These are phyloP conservation scores for Ormyrus labotus DNA, from an alignment of 2,888 invertebrate genomes.

Conservation along the genomic window DNA sequence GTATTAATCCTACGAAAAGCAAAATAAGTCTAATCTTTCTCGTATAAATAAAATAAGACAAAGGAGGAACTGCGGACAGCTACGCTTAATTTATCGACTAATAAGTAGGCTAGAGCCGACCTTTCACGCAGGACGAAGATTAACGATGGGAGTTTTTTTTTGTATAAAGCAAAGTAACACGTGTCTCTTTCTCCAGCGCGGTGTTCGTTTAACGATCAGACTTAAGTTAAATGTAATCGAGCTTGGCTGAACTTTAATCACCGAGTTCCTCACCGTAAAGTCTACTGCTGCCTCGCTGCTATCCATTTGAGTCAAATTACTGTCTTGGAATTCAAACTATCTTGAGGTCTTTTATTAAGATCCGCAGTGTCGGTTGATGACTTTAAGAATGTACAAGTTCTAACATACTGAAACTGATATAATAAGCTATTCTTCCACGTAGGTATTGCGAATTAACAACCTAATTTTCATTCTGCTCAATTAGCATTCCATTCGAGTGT, in stretches of 20 bases:
- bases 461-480: too few species aligned
- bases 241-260: constrained; percentile 50
- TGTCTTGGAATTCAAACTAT: constrained; percentile 41
- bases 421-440: too few species aligned
- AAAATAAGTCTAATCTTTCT: too few species aligned
- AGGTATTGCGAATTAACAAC: too few species aligned
- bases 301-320: constrained; percentile 35
- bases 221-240: constrained; percentile 52
- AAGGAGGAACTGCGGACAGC: neutral
- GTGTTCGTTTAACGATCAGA: constrained; percentile 47
- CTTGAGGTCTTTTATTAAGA: constrained; percentile 32
- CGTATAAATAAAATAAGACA: too few species aligned
- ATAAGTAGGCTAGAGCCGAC: constrained; percentile 37
- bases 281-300: constrained; percentile 10
- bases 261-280: constrained; percentile 31
- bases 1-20: too few species aligned
- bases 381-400: neutral
- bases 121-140: constrained; percentile 36
- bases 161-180: constrained; percentile 34
- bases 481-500: too few species aligned
- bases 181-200: constrained; percentile 4
- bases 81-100: constrained; percentile 44
- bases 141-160: constrained; percentile 43
- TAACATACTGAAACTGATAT: too few species aligned
- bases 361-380: neutral